Evolutionary conservation across 1,140 invertebrate genomes (phyloP), one percentile per base, ranked within the genome.

Genomic region (Drosophila sp.): DNA sequence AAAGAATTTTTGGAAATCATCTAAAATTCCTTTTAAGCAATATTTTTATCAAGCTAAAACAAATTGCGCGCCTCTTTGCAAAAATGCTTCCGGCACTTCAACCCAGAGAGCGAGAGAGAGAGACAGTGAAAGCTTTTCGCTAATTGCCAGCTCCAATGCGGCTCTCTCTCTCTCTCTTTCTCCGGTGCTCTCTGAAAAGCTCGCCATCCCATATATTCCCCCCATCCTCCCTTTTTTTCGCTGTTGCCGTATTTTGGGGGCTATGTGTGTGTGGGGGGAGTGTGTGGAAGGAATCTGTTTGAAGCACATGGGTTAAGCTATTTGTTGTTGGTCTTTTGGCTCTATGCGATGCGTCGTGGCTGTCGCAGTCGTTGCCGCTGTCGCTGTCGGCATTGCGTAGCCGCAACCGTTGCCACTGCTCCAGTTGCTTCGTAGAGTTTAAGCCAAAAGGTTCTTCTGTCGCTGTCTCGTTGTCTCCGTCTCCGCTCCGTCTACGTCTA

Each of bases 391-490:
- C 60, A 60, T 69, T 76, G 63, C 76, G 76, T 73, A 66, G 61
- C 71, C 17, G 47, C 66, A 58, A 58, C 64, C 61, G 68, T 66
- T 68, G 69, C 73, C 62, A 71, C 80, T 82, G 76, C 89, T 90
- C 87, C 87, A 90, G 89, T 90, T 91, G 77, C 75, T 79, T 84
- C 80, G 78, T 80, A 89, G 84, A 85, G 84, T 91, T 91, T 77
- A 86, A 89, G 79, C 84, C 76, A 91, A 91, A 86, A 91, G 89
- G 89, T 91, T 90, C 86, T 70, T 81, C 60, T 58, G 56, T 58
- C 33, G 32, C 30, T 35, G 66, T 54, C 40, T 50, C 17, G 33
- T 47, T n/a, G 32, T 32, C 25, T 32, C 30, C 29, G 65, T 50
- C 55, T 11, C 38, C 54, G 38, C 25, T 32, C 30, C 29, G 65